A percentile compares a stretch with the other conserved stretches of the same genome.
These are phyloP conservation scores for Coremacera marginata DNA, from an alignment of 2,888 invertebrate genomes.

Conservation along the genomic window DNA sequence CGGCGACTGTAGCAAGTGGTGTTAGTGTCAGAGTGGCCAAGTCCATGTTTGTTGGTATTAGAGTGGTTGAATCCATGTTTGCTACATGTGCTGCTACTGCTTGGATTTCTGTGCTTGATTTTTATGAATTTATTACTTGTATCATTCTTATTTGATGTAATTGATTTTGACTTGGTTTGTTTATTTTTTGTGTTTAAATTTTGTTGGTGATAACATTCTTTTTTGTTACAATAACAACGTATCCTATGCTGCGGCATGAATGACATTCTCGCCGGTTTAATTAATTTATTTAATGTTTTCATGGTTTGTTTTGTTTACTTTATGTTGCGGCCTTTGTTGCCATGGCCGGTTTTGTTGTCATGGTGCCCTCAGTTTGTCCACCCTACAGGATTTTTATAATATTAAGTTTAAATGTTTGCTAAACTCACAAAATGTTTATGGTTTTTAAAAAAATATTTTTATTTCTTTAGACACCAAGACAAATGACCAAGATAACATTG, in stretches of 20 bases:
- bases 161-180: neutral
- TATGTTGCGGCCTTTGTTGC: slow-evolving; percentile 4
- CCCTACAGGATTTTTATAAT: neutral
- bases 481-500: no score
- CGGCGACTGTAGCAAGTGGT: neutral
- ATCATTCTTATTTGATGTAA: neutral
- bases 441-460: neutral
- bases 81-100: neutral
- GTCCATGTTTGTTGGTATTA: slow-evolving; percentile 1
- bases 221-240: slow-evolving; percentile 20
- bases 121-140: neutral
- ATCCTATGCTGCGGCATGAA: slow-evolving; percentile 27
- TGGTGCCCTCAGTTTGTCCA: neutral
- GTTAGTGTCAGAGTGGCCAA: neutral
- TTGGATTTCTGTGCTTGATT: neutral
- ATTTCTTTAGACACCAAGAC: no score
- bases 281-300: neutral
- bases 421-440: neutral
- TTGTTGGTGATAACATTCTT: neutral
- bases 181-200: neutral
- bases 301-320: neutral
- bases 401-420: neutral
- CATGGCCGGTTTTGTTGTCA: neutral
- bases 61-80: neutral
- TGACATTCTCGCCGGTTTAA: neutral